A percentile compares a stretch with the other conserved stretches of the same genome.
phyloP scores from a whole-genome alignment of 2,797 vertebrate genomes.

The Spheniscus humboldti region DNA sequence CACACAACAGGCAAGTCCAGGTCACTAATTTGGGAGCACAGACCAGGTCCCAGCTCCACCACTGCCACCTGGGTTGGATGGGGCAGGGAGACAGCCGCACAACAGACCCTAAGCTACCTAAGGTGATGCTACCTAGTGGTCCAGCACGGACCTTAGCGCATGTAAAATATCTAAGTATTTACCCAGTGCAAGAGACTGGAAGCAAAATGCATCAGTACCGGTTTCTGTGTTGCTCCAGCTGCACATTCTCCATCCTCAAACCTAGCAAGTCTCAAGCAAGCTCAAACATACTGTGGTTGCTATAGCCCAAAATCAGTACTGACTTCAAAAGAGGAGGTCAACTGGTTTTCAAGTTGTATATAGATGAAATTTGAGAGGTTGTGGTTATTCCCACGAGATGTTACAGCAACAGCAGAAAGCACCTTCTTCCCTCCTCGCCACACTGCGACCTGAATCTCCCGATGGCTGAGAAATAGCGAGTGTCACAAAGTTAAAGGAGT shows the following conservation, averaged over 20 bases:
- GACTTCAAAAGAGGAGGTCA: neutral
- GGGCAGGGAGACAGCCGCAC: neutral
- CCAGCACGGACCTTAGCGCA: fast-evolving
- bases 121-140: neutral
- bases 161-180: neutral
- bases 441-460: neutral
- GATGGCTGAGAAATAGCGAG: neutral
- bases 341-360: neutral
- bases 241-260: neutral
- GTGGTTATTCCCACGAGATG: neutral
- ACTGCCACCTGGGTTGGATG: neutral
- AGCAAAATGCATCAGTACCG: neutral
- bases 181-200: neutral
- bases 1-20: neutral
- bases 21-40: neutral
- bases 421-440: neutral
- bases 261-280: neutral
- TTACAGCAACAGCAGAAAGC: neutral
- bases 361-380: neutral
- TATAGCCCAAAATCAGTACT: neutral
- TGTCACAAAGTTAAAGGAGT: neutral
- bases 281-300: neutral
- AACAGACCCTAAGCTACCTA: neutral
- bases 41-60: neutral
- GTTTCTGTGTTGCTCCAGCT: neutral